A percentile compares a stretch with the other conserved stretches of the same genome.
These are phyloP conservation scores for Gulo gulo DNA, from an alignment of 2,113 vertebrate genomes.

Conservation along the genomic window DNA sequence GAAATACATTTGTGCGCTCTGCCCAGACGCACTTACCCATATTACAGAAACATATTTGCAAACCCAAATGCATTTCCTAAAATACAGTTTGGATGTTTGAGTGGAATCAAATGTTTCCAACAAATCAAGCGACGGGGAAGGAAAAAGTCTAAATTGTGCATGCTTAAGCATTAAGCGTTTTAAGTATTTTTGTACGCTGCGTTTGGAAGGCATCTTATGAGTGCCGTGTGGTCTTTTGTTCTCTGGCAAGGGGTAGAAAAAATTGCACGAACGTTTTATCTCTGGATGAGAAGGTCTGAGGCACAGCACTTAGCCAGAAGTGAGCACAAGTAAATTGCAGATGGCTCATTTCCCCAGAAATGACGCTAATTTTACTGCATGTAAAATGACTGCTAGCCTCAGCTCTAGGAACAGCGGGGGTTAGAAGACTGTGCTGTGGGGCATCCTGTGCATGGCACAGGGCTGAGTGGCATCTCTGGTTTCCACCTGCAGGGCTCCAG, in stretches of 20 bases:
- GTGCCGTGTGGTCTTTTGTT: background rate
- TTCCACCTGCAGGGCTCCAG: rapidly evolving
- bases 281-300: background rate
- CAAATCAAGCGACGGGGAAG: background rate
- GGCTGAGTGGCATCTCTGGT: rapidly evolving
- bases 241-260: background rate
- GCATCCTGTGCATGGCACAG: rapidly evolving
- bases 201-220: background rate
- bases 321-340: slow-evolving; percentile 4
- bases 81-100: background rate
- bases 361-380: background rate
- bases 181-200: background rate
- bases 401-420: background rate
- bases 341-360: background rate
- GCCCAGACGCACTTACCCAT: background rate
- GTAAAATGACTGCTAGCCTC: slow-evolving; percentile 48
- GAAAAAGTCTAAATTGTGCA: background rate
- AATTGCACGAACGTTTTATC: background rate
- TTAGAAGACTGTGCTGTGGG: background rate
- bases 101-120: background rate
- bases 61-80: background rate
- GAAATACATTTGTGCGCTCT: background rate
- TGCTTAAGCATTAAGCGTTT: background rate
- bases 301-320: background rate
- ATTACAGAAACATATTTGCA: background rate